Conservation (phyloP, 2,113 vertebrate species). For the Onychostruthus taczanowskii region DNA sequence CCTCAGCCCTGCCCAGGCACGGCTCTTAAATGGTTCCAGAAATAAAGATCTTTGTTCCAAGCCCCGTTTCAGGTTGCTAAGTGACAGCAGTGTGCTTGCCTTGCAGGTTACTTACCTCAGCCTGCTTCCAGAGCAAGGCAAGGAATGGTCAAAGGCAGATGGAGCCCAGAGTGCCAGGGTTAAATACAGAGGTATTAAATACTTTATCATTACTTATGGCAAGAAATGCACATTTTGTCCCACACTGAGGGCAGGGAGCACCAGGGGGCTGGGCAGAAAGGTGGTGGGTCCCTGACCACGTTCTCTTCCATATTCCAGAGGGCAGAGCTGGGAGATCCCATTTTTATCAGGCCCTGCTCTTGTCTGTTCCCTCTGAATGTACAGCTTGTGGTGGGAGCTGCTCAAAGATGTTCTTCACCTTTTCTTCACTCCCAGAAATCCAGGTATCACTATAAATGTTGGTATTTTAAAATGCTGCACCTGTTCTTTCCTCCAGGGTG, state of each 20-base stretch:
- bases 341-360: accelerated
- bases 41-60: constrained; percentile 17
- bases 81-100: neutral
- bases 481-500: neutral
- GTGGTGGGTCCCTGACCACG: accelerated
- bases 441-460: accelerated
- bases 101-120: neutral
- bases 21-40: neutral
- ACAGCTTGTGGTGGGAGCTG: neutral
- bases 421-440: neutral
- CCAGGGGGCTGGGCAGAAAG: accelerated
- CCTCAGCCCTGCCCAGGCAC: neutral
- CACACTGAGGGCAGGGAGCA: accelerated
- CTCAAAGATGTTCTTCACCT: neutral
- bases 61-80: constrained; percentile 13
- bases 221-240: neutral
- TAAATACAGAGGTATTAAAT: neutral
- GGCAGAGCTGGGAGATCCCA: neutral
- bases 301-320: neutral
- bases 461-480: neutral
- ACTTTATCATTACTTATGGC: accelerated
- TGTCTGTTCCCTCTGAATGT: neutral
- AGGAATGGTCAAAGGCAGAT: neutral
- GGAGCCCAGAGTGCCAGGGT: too few species aligned
- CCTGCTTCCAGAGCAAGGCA: neutral